Percentiles rank a stretch among this genome's conserved stretches.
phyloP scores from a whole-genome alignment of 1,140 invertebrate genomes.

The Elysia chlorotica region DNA sequence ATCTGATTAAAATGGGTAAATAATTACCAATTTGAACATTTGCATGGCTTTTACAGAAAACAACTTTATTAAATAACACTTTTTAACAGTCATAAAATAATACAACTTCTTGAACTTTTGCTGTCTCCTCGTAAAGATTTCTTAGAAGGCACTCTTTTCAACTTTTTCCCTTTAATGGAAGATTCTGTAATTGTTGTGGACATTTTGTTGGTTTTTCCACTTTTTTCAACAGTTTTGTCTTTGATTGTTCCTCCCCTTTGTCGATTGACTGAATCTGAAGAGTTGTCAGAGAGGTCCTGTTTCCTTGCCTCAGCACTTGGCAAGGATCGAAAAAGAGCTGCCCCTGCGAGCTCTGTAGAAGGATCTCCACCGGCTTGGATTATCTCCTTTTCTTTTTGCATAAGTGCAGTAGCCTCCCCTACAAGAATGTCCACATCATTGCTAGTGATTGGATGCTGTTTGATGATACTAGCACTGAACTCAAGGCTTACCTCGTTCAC shows the following conservation, averaged over 20 bases:
- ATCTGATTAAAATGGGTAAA: too few species aligned
- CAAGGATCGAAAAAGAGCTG: slow-evolving; percentile 19
- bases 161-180: not conserved
- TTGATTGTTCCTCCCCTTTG: not conserved
- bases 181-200: slow-evolving; percentile 3
- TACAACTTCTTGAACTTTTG: slow-evolving; percentile 14
- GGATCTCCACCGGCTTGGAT: slow-evolving; percentile 38
- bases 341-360: slow-evolving; percentile 24
- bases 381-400: slow-evolving; percentile 36
- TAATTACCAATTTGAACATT: too few species aligned
- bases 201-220: slow-evolving; percentile 19
- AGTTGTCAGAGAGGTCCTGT: not conserved
- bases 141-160: not conserved
- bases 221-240: slow-evolving; percentile 14
- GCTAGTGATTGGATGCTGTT: slow-evolving; percentile 40
- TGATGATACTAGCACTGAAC: slow-evolving; percentile 43
- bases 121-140: not conserved
- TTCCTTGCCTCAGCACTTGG: slow-evolving; percentile 3
- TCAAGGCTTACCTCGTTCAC: slow-evolving; percentile 47
- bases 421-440: slow-evolving; percentile 34
- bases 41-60: too few species aligned
- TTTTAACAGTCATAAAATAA: not conserved
- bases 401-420: slow-evolving; percentile 34
- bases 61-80: not conserved
- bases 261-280: not conserved